Percentiles rank a stretch among this genome's conserved stretches.
These are phyloP conservation scores for Acromyrmex echinatior DNA, from an alignment of 1,140 invertebrate species.

Conservation along the genomic window DNA sequence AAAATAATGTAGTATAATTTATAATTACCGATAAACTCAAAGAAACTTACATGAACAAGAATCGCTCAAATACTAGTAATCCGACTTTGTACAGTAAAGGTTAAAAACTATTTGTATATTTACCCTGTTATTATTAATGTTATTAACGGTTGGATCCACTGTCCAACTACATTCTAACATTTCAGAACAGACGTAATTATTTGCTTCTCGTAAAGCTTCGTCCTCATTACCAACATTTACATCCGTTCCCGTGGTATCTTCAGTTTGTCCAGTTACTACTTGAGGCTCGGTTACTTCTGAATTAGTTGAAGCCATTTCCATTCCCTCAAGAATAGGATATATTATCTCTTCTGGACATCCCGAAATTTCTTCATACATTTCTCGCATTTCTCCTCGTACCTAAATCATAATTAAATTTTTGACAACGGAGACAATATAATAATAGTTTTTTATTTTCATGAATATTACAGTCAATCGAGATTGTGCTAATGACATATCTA, in stretches of 20 bases:
- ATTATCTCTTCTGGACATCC: constrained; percentile 85
- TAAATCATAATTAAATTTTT: constrained; percentile 58
- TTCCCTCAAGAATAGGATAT: constrained; percentile 85
- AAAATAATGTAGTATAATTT: no score
- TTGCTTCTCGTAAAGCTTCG: constrained; percentile 85
- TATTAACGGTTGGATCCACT: constrained; percentile 82
- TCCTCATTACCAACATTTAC: constrained; percentile 82
- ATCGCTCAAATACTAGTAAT: no score
- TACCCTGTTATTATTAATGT: constrained; percentile 79
- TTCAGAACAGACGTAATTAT: constrained; percentile 86
- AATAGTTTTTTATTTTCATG: background rate
- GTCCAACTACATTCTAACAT: constrained; percentile 86
- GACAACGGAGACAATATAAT: background rate
- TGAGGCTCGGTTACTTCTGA: constrained; percentile 78
- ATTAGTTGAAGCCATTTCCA: constrained; percentile 82
- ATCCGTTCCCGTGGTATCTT: constrained; percentile 77
- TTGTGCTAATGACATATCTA: background rate
- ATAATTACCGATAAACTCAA: no score
- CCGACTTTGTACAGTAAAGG: no score
- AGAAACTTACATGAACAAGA: no score
- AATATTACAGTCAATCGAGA: background rate
- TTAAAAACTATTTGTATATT: constrained; percentile 37
- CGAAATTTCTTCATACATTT: constrained; percentile 85
- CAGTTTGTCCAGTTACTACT: constrained; percentile 70
- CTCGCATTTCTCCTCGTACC: constrained; percentile 85